Conservation (phyloP, 1,140 invertebrate genomes). For the Gonatopus flavifemur region DNA sequence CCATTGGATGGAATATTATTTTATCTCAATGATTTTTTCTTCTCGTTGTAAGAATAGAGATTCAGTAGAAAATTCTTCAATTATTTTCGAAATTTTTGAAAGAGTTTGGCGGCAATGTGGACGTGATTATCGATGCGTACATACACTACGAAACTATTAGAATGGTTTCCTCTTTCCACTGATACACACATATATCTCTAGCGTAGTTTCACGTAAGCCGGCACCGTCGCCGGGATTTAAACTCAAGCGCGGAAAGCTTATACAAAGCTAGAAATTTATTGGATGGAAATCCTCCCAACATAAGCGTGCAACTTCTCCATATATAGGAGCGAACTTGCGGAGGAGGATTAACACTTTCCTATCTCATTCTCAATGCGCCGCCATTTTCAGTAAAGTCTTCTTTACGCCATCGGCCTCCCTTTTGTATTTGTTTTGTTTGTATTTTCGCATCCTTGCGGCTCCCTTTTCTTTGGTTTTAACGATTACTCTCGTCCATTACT, state of each 20-base stretch:
- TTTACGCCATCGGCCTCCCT: no score
- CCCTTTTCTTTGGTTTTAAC: no score
- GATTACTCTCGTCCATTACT: no score
- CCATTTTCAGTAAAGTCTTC: constrained; percentile 39
- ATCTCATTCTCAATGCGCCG: constrained; percentile 49
- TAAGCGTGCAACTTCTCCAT: constrained; percentile 56
- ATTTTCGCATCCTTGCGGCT: no score
- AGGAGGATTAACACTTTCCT: constrained; percentile 59
- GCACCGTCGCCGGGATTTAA: constrained; percentile 53
- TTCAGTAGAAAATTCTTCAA: no score
- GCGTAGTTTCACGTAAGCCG: constrained; percentile 28
- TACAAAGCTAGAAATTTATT: constrained; percentile 61
- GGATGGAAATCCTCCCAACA: constrained; percentile 57
- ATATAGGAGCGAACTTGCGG: constrained; percentile 55
- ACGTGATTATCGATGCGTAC: no score
- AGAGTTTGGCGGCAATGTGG: no score
- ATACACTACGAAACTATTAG: constrained; percentile 1
- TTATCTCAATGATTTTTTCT: no score
- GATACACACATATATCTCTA: constrained; percentile 24
- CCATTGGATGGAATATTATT: no score
- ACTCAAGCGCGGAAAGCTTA: constrained; percentile 60
- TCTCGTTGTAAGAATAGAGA: no score
- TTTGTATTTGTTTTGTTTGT: no score
- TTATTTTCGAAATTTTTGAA: no score
- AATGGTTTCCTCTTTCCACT: constrained; percentile 23